phyloP scores from a whole-genome alignment of 2,888 invertebrate species.

The Lasioglossum pauxillum region DNA sequence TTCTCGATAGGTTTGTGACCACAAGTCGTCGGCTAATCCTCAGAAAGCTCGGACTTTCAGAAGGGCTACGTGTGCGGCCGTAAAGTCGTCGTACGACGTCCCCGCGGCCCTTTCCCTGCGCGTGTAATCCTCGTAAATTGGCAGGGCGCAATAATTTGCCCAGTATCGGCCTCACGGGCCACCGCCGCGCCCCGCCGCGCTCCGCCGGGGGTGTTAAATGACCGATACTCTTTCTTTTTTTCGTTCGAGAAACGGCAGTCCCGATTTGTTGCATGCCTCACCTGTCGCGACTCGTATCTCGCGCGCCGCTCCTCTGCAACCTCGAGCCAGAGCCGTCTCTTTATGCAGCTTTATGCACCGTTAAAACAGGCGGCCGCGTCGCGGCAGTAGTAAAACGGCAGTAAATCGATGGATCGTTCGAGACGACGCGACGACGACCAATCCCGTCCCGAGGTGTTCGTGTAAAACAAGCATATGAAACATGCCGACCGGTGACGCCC shows the following conservation, averaged over 20 bases:
- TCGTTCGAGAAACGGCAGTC: constrained; percentile 39
- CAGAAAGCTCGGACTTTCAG: constrained; percentile 54
- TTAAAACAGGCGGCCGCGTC: constrained; percentile 61
- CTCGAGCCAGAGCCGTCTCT: constrained; percentile 36
- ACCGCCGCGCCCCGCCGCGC: neutral
- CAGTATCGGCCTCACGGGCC: constrained; percentile 63
- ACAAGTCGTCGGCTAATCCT: constrained; percentile 59
- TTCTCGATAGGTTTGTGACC: constrained; percentile 40
- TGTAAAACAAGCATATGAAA: neutral
- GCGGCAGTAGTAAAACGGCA: constrained; percentile 60
- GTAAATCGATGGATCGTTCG: constrained; percentile 63
- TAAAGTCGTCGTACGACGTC: constrained; percentile 68
- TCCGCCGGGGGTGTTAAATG: constrained; percentile 53
- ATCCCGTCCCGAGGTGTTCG: constrained; percentile 19
- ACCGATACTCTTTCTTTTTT: constrained; percentile 46
- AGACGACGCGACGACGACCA: constrained; percentile 35
- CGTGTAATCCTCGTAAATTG: constrained; percentile 71
- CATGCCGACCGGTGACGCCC: neutral
- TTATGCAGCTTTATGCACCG: constrained; percentile 62
- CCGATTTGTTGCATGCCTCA: constrained; percentile 57
- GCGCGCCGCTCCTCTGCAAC: neutral
- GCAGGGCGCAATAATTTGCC: constrained; percentile 71
- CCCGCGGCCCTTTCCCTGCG: constrained; percentile 60
- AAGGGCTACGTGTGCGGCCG: constrained; percentile 49
- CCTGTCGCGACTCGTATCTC: constrained; percentile 60